Evolutionary conservation across 2,888 invertebrate species (phyloP), one percentile per base, ranked within the genome.

Genomic region (Aleiodes testaceus): DNA sequence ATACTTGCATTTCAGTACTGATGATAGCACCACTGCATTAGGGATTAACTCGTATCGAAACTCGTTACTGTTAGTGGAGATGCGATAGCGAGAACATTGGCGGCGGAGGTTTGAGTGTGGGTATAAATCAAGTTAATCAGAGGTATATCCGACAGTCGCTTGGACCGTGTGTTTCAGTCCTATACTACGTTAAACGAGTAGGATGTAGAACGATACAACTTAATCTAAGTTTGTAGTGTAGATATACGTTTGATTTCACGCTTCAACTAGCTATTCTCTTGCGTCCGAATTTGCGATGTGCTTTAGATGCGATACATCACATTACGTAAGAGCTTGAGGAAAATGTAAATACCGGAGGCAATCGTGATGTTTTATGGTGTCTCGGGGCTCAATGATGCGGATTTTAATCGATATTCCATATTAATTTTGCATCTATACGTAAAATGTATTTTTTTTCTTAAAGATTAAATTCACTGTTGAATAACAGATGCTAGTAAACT

Each of bases 41-140:
- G 26, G 45, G 45, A 63, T 63, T 63, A 45, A 45, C 45, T 63
- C 26, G 26, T 45, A 63, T 63, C 63, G 63, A 63, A 63, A 63
- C 63, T 63, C 63, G 22, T 63, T 63, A 63, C 44, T 22, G 63
- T 63, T 22, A 63, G 22, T 22, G 22, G 22, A 63, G 59, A 59
- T 59, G 59, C 59, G 59, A 59, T 59, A 59, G 42, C 42, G 59
- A 59, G 59, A 42, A 59, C 42, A 59, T 59, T 59, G 59, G 36
- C 42, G 42, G 59, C 42, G 18, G 55, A 30, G 59, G 59, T 59
- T 59, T 59, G 59, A 59, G 59, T 59, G 59, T 36, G 59, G 59
- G 16, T 55, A 45, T 81, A 78, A 81, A 80, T 79, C 79, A 80
- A 78, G 77, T 79, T 80, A 80, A 81, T 80, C 79, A 80, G 78